Base-by-base conservation (phyloP, 2,888 invertebrate genomes). In the Spodoptera picta region DNA sequence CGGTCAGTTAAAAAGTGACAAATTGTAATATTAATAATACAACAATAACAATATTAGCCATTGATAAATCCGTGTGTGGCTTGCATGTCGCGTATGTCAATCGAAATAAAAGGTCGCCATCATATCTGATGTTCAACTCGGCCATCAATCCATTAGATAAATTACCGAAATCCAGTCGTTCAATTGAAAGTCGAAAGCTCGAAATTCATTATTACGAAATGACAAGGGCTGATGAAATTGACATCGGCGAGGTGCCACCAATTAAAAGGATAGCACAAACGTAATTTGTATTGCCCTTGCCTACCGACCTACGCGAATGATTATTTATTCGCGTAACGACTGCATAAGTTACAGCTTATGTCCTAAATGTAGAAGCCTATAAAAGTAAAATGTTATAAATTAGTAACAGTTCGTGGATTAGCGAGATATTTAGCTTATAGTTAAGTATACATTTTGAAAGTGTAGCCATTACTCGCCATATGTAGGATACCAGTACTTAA, bases 201-300 rank as follows among this genome's bases (percentile, higher is more conserved):
- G 36, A 48, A 66, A 75, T 75, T 65, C 48, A 67, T 71, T 78
- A 56, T 46, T 7, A 50, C 24, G 36, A 44, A 57, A 66, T 65
- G 60, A 56, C 56, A 67, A 65, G 63, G 65, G 63, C 59, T 68
- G 55, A 75, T 65, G 62, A 58, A 68, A 74, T 73, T 68, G 65
- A 73, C 62, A 54, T 60, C 50, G 44, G 50, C 42, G 46, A 68
- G 50, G 52, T 63, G 43, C 41, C 44, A 44, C n/a, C 50, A 57
- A 75, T 72, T 70, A 72, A 65, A 68, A 62, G 60, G 1, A 19
- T 23, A 60, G 47, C 48, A 60, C 60, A 60, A 70, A 66, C 63
- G 56, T 63, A 46, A 60, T 60, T 60, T 48, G 41, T 41, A 57
- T 6, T 7, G 36, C 36, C 36, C 36, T 14, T 36, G 9, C 7